A percentile compares a stretch with the other conserved stretches of the same genome.
phyloP scores from a whole-genome alignment of 1,140 invertebrate genomes.

The Neotoxoptera formosana region DNA sequence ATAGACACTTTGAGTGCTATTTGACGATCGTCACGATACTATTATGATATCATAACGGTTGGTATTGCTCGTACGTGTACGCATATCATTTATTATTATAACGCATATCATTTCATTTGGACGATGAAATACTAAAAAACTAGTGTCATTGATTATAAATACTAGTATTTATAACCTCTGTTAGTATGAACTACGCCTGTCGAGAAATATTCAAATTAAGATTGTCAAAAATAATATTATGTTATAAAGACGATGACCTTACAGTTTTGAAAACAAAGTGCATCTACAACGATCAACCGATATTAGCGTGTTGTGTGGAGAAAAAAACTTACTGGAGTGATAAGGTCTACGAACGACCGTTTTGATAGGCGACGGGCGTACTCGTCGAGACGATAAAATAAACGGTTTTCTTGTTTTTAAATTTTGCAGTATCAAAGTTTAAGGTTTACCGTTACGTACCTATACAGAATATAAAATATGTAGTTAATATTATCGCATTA shows the following conservation, averaged over 20 bases:
- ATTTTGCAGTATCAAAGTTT: background rate
- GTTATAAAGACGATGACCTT: background rate
- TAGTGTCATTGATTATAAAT: background rate
- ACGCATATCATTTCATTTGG: background rate
- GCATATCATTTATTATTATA: background rate
- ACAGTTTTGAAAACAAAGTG: background rate
- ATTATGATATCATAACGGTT: background rate
- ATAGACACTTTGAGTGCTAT: constrained; percentile 10
- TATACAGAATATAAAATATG: background rate
- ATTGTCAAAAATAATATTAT: background rate
- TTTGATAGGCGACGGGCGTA: background rate
- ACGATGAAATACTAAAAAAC: background rate
- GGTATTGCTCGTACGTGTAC: background rate
- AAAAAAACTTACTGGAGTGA: background rate
- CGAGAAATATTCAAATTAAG: background rate
- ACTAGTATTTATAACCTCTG: no score
- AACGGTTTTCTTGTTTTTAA: background rate
- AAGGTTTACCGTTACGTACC: background rate
- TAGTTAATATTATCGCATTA: background rate
- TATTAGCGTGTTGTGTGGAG: background rate
- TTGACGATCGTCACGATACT: constrained; percentile 4
- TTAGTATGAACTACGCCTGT: background rate
- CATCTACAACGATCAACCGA: background rate
- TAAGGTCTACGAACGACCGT: background rate
- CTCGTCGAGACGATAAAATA: background rate